These are phyloP conservation scores for Diachasmimorpha longicaudata DNA, from an alignment of 1,140 invertebrate species.

Conservation along the genomic window DNA sequence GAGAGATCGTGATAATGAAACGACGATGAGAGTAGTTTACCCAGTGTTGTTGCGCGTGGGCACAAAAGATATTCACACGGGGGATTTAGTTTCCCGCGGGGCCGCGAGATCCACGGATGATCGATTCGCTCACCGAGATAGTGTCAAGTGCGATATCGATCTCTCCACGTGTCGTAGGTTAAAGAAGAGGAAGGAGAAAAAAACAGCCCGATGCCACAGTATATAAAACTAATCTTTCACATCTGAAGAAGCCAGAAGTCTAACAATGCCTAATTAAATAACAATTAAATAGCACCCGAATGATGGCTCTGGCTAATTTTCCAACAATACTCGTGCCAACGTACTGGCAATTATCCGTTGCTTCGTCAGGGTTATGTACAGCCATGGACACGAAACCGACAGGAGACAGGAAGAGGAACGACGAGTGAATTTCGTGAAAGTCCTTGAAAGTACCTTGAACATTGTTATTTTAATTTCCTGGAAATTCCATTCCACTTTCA, in stretches of 20 bases:
- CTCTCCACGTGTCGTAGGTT: not conserved
- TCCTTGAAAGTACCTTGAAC: slow-evolving; percentile 15
- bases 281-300: slow-evolving; percentile 32
- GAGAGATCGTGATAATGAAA: not conserved
- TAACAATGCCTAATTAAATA: slow-evolving; percentile 38
- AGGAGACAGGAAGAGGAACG: slow-evolving; percentile 18
- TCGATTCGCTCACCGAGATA: slow-evolving; percentile 19
- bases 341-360: not conserved
- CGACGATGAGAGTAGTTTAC: slow-evolving; percentile 9
- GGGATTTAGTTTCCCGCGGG: not conserved
- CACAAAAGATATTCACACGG: not conserved
- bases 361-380: not conserved
- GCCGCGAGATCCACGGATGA: slow-evolving; percentile 10
- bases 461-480: not conserved
- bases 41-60: not conserved
- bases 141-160: slow-evolving; percentile 19
- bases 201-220: not conserved
- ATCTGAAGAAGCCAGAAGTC: not conserved
- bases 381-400: slow-evolving; percentile 4
- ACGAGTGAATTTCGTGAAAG: slow-evolving; percentile 20
- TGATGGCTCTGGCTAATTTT: slow-evolving; percentile 25
- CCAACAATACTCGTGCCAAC: slow-evolving; percentile 28
- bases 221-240: not conserved
- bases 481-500: not conserved
- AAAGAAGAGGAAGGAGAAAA: not conserved